Evolutionary conservation across 2,888 invertebrate genomes (phyloP), one percentile per base, ranked within the genome.

Genomic region (Alviniconcha strummeri): DNA sequence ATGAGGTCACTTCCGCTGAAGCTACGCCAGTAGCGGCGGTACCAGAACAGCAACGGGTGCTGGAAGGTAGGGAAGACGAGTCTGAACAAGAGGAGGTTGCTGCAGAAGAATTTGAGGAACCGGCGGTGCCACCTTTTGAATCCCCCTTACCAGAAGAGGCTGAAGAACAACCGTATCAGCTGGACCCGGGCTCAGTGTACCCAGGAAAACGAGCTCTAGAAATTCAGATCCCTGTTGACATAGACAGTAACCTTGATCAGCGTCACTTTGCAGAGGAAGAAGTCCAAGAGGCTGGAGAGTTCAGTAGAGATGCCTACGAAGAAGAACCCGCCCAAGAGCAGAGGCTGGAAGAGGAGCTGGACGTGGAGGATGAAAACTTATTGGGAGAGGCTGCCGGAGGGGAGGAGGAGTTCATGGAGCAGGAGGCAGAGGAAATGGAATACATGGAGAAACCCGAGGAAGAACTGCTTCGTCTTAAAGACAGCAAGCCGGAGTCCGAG

Each of bases 171-270:
- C 83, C 83, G 4, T 88, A 86, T 83, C 85, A 85, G 81, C 76
- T 85, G n/a, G 82, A 83, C 52, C 86, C 87, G 57, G 87, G 84
- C 67, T 85, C 80, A 54, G 84, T 91, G 15, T 91, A 91, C 80
- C 91, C 89, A 55, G 91, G 91, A 0, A 90, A 90, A 86, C 87
- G 89, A 80, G 90, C 90, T 36, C 83, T 91, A 55, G 89, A 90
- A 75, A 74, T 83, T 17, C 54, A 83, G 72, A 80, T 83, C 15
- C 75, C 80, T 56, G 74, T 55, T 4, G 60, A 15, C 54, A 56
- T 64, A 4, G 67, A 54, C n/a, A n/a, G n/a, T n/a, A n/a, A n/a
- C 19, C 36, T 55, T n/a, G 83, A 83, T 52, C 57, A 57, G 57
- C 19, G 57, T 15, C 54, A 78, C 5, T 17, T 71, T 8, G 19